Evolutionary conservation across 2,888 invertebrate genomes (phyloP), one percentile per base, ranked within the genome.

Genomic region (Leptopilina syphax): DNA sequence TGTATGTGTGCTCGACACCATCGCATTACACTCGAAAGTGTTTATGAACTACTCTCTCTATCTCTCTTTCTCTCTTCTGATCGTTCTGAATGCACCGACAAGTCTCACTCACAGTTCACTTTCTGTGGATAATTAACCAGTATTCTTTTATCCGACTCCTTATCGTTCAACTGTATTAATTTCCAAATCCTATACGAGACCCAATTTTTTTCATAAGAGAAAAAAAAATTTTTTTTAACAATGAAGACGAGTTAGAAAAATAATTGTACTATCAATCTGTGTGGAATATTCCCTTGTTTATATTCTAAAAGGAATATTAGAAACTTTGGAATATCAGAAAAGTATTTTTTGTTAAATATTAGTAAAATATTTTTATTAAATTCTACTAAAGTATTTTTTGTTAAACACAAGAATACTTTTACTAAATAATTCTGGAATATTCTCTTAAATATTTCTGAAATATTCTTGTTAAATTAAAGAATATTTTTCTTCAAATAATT

Each of bases 101-200:
- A 50, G 9, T 50, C 10, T 79, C 83, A 83, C 83, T 83, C 84
- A 85, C 83, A 84, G 84, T 87, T 85, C 87, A 88, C 88, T 88
- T 88, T 88, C 88, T 85, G 88, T 87, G 86, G 88, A 87, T 90
- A 89, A 90, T 90, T 91, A 90, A 89, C 86, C 85, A 79, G 83
- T 84, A 85, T 84, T 84, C 86, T 85, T 81, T 81, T 83, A 82
- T 80, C 81, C 77, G 79, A 76, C 83, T 78, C 78, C 83, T 81
- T 80, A 79, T 78, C 77, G 77, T 73, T 77, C 77, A 81, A 83
- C 82, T 81, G 79, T 81, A 81, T 27, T 27, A 83, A 84, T 84
- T 4, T 63, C 0, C 24, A 63, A 63, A 63, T 18, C 24, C 60
- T 18, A 50, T 10, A 9, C 9, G 3, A 10, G 50, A 2, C 10